Base-by-base conservation (phyloP, 23 tunicate genomes). In the Ciona savignyi region DNA sequence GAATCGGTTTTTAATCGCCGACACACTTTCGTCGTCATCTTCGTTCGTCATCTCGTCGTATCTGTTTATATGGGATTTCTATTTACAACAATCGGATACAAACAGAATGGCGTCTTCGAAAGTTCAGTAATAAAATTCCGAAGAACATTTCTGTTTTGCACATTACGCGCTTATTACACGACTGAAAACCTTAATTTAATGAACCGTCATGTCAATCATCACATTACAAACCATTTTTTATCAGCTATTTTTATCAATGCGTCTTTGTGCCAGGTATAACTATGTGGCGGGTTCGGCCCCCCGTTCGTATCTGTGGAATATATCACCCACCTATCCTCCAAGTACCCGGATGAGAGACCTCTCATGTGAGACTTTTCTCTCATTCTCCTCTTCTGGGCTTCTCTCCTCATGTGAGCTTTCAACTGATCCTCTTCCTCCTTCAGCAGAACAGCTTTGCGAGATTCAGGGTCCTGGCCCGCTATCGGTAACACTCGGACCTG, bases 401-500 rank as follows among this genome's bases (percentile, higher is more conserved):
- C 98, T 27, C 98, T 67, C 28, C 98, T 51, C 81, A 86, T 56
- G 68, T 93, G 93, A 42, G 98, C 98, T 51, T 84, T 81, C 56
- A 82, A 60, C 72, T 86, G 86, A 2, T 93, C 98, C 70, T 93
- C 98, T 60, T 86, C 98, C 70, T 93, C 81, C 62, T 81, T 86
- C 93, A 93, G 81, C 33, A 93, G 68, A 22, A 70, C 83, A 35
- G 84, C 98, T 68, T 86, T 86, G 25, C 93, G 72, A 27, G 83
- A 78, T 33, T 93, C 89, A 0, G 98, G 98, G 74, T 93, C 98
- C 65, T 78, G 77, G 23, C 98, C 95, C 33, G 93, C 88, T 25
- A 93, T 81, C 20, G 98, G 94, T 2, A 93, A 81, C 23, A 93
- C 98, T 30, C 93, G 80, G 29, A 92, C 98, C 83, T 92, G 63